These are phyloP conservation scores for Fukomys damarensis DNA, from an alignment of 2,113 vertebrate species.

Conservation along the genomic window DNA sequence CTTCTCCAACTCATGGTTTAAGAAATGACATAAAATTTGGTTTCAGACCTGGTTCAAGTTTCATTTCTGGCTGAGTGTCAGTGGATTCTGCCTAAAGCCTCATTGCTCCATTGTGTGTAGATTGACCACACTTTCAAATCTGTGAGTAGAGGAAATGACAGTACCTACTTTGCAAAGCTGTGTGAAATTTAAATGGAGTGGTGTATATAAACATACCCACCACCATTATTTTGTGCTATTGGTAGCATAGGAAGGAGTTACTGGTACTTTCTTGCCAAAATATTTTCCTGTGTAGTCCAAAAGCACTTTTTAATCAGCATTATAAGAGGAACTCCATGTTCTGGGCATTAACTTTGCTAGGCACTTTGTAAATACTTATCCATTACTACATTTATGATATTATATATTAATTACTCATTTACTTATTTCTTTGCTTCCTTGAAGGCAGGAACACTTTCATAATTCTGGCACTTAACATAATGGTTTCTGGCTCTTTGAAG, in stretches of 20 bases:
- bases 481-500: conserved; percentile 7
- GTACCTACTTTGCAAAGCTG: not conserved
- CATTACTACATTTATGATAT: conserved; percentile 40
- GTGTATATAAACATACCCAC: not conserved
- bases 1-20: conserved; percentile 16
- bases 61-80: not conserved
- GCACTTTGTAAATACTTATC: conserved; percentile 30
- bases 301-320: conserved; percentile 54
- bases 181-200: conserved; percentile 25
- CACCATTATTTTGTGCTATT: not conserved
- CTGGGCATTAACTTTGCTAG: not conserved
- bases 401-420: conserved; percentile 50
- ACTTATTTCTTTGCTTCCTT: conserved; percentile 65
- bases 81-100: not conserved
- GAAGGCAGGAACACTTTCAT: not conserved
- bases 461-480: conserved; percentile 4
- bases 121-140: conserved; percentile 10
- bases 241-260: not conserved
- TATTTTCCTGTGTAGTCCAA: conserved; percentile 1
- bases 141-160: not conserved
- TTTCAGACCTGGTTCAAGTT: conserved; percentile 51
- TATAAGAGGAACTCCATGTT: not conserved
- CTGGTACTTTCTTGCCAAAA: conserved; percentile 28
- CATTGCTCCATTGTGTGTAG: not conserved
- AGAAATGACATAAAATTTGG: conserved; percentile 28